Percentiles rank a stretch among this genome's conserved stretches.
phyloP scores from a whole-genome alignment of 2,113 vertebrate genomes.

The Nannospalax galili region DNA sequence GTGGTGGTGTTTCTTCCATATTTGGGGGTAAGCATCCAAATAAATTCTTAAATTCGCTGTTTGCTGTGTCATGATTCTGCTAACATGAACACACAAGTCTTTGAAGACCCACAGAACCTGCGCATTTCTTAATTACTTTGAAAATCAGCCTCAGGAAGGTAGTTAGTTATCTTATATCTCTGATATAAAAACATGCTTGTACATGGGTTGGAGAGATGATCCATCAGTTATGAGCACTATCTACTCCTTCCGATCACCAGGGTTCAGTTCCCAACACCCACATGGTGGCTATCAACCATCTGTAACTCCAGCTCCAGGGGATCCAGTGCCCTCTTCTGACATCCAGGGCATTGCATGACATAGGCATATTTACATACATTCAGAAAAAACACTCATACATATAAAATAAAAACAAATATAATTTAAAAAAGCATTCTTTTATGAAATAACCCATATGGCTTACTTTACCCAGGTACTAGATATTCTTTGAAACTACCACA shows the following conservation, averaged over 20 bases:
- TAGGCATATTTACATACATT: no score
- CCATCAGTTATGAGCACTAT: no score
- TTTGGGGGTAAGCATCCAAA: neutral
- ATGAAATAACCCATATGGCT: neutral
- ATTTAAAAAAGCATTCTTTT: neutral
- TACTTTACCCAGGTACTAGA: neutral
- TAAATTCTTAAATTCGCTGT: slow-evolving; percentile 37
- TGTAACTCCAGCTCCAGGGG: no score
- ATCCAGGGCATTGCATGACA: no score
- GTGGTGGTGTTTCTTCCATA: neutral
- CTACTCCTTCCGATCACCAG: no score
- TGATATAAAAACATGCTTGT: neutral
- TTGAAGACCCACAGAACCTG: neutral
- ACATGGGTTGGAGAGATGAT: no score
- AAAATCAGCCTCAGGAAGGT: neutral
- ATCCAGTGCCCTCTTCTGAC: no score
- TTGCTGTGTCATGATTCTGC: neutral
- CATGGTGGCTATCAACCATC: no score
- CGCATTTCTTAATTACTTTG: neutral
- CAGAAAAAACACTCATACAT: no score
- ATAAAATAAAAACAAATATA: no score
- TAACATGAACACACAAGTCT: neutral
- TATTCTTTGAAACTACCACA: neutral
- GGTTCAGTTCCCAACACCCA: no score
- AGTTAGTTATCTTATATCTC: neutral